Percentiles rank a stretch among this genome's conserved stretches.
Evolutionary conservation across 2,797 vertebrate species (phyloP).

Genomic region (Lepilemur septentrionalis): DNA sequence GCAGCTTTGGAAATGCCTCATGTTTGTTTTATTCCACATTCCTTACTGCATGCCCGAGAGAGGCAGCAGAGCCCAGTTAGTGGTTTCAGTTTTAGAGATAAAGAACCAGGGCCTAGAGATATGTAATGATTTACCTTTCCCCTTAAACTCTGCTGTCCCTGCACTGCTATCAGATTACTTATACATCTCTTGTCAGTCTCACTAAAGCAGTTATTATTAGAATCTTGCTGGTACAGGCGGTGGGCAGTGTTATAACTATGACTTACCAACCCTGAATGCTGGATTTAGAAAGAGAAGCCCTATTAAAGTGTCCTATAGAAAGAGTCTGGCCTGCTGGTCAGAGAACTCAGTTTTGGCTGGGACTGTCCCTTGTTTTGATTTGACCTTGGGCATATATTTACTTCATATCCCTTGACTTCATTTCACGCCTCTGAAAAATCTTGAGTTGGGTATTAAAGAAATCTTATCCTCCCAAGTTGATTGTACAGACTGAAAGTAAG

Average conservation of each 20-base stretch:
- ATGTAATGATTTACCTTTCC: background rate
- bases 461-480: background rate
- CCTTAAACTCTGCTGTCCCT: background rate
- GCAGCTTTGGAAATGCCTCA: background rate
- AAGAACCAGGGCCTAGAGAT: background rate
- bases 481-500: background rate
- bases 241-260: background rate
- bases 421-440: background rate
- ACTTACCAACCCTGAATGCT: background rate
- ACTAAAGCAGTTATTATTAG: background rate
- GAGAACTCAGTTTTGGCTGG: background rate
- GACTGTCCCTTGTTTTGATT: background rate
- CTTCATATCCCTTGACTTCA: background rate
- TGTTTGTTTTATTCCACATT: background rate
- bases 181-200: background rate
- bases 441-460: background rate
- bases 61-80: background rate
- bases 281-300: conserved; percentile 11
- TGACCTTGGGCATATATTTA: background rate
- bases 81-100: background rate
- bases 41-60: background rate
- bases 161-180: background rate
- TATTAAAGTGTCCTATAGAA: background rate
- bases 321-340: background rate
- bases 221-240: background rate